Evolutionary conservation across 2,113 vertebrate species (phyloP).

Genomic region (Equus przewalskii): DNA sequence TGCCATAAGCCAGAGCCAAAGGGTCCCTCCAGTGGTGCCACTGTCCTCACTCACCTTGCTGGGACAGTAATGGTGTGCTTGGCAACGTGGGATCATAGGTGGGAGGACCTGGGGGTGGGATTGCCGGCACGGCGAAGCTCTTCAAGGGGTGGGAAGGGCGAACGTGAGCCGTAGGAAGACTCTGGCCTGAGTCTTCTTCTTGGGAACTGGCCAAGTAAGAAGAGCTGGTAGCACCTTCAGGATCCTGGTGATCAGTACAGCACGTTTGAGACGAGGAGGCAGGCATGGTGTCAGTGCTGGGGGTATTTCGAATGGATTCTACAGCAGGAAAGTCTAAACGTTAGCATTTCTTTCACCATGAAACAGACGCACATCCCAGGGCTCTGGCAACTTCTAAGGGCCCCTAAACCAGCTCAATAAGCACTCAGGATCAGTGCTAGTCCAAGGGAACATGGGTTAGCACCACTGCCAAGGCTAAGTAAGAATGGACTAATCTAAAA

Average conservation of each 20-base stretch:
- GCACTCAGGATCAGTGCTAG: background rate
- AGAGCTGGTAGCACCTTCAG: constrained; percentile 90
- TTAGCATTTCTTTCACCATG: constrained; percentile 60
- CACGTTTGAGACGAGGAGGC: constrained; percentile 91
- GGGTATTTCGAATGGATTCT: constrained; percentile 97
- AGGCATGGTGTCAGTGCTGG: constrained; percentile 95
- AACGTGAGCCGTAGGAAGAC: constrained; percentile 92
- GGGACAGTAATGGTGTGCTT: constrained; percentile 95
- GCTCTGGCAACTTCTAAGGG: background rate
- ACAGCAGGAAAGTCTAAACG: constrained; percentile 50
- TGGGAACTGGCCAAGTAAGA: constrained; percentile 93
- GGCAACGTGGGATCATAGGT: constrained; percentile 94
- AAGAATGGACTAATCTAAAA: background rate
- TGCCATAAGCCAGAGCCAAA: background rate
- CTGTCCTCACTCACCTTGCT: constrained; percentile 92
- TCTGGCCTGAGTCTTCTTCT: constrained; percentile 95
- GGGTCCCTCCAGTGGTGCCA: background rate
- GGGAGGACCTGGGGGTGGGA: constrained; percentile 88
- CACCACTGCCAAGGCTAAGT: background rate
- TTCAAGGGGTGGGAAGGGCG: constrained; percentile 96
- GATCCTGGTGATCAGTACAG: constrained; percentile 92
- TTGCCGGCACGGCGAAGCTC: constrained; percentile 96
- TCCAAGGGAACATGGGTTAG: background rate
- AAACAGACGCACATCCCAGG: background rate
- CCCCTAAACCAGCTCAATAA: background rate